Base-by-base conservation (phyloP, 2,888 invertebrate genomes). In the Dryomyza anilis region DNA sequence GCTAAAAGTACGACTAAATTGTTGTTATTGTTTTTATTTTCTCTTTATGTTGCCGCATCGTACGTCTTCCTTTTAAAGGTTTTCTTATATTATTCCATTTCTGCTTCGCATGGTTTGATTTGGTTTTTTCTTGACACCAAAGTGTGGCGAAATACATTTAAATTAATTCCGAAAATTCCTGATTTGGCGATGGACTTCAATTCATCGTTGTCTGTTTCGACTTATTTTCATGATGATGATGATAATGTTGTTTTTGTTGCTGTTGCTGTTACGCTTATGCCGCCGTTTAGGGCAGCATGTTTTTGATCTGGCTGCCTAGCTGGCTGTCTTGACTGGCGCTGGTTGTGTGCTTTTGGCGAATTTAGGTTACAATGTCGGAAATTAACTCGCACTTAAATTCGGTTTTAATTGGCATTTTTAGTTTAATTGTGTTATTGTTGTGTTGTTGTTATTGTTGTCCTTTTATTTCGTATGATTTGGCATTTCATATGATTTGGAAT, bases 361-460 rank as follows among this genome's bases (percentile, higher is more conserved):
- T 48, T 63, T 63, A 58, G 63, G 63, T 63, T 60, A 59, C 59
- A 57, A 53, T 7, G 72, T 75, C 76, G 70, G 72, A 76, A 76
- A 79, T 79, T 79, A 79, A 77, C 78, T 72, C 73, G 74, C 78
- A 79, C 80, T 79, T 79, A 79, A 80, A 79, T 78, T 77, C 79
- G 76, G 73, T 77, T 80, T 79, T 79, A 79, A 79, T 79, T 79
- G 79, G 80, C 81, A 79, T 79, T 79, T 77, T 78, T n/a, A n/a
- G n/a, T n/a, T n/a, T n/a, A n/a, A n/a, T n/a, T n/a, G n/a, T n/a
- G n/a, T n/a, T n/a, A n/a, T n/a, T n/a, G n/a, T n/a, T n/a, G n/a
- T n/a, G n/a, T n/a, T n/a, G n/a, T n/a, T n/a, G n/a, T n/a, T n/a
- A 36, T 48, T 39, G 25, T 23, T 25, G 30, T 14, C 29, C 25